Percentiles rank a stretch among this genome's conserved stretches.
phyloP scores from a whole-genome alignment of 2,888 invertebrate genomes.

The Fabriciana adippe region DNA sequence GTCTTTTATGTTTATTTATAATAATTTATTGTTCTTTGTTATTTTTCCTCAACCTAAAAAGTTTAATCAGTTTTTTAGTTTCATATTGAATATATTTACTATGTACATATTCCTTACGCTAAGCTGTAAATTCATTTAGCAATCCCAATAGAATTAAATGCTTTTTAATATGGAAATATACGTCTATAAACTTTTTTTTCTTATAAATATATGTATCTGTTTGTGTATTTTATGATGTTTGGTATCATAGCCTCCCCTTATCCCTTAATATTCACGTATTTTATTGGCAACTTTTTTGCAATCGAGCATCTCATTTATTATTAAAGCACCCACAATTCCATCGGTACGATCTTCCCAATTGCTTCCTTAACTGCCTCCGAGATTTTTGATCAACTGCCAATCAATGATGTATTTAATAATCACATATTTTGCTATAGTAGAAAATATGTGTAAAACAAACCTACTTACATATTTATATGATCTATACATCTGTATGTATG shows the following conservation, averaged over 20 bases:
- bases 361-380: slow-evolving; percentile 6
- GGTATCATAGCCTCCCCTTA: slow-evolving; percentile 20
- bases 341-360: slow-evolving; percentile 10
- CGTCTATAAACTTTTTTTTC: not conserved
- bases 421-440: not conserved
- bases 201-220: slow-evolving; percentile 3
- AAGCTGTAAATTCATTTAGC: too few relatives aligned
- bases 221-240: slow-evolving; percentile 8
- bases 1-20: slow-evolving; percentile 1
- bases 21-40: slow-evolving; percentile 3
- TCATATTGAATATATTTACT: too few relatives aligned
- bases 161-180: too few relatives aligned
- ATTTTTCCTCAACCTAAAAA: not conserved
- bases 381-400: slow-evolving; percentile 5
- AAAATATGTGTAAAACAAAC: not conserved
- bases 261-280: slow-evolving; percentile 24
- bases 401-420: not conserved
- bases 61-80: too few relatives aligned
- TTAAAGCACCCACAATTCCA: slow-evolving; percentile 28
- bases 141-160: too few relatives aligned
- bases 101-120: too few relatives aligned
- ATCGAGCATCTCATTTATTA: slow-evolving; percentile 36
- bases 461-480: too few relatives aligned
- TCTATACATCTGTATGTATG: too few relatives aligned
- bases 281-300: slow-evolving; percentile 32